A percentile compares a stretch with the other conserved stretches of the same genome.
Conservation (phyloP, 2,113 vertebrate genomes). For the Crotalus tigris region DNA sequence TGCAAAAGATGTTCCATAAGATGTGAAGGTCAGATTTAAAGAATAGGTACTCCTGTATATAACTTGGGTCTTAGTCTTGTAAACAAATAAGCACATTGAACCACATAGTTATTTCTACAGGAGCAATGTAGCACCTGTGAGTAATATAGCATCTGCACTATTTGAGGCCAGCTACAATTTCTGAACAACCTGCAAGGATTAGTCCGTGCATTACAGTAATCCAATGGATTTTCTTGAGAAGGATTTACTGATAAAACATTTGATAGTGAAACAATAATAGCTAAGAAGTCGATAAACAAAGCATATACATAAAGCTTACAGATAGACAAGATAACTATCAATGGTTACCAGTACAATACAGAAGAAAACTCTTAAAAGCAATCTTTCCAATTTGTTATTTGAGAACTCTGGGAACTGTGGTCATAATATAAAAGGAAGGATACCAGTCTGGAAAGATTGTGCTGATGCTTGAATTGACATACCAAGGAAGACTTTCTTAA, state of each 20-base stretch:
- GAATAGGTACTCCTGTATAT: too few relatives aligned
- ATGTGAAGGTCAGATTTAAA: too few relatives aligned
- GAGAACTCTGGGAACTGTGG: neutral
- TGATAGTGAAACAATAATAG: neutral
- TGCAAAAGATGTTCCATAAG: neutral
- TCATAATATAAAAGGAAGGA: neutral
- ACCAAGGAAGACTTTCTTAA: neutral
- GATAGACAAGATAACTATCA: neutral
- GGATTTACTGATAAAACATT: neutral
- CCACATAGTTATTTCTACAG: neutral
- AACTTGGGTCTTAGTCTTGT: too few relatives aligned
- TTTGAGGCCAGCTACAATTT: neutral
- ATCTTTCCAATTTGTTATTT: neutral
- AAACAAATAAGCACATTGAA: neutral
- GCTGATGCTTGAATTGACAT: neutral
- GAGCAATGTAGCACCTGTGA: neutral
- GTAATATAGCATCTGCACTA: neutral
- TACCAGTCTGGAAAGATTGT: neutral
- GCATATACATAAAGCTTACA: neutral
- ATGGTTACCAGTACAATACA: neutral
- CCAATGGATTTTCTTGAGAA: neutral
- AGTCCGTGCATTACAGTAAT: neutral
- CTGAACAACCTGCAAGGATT: neutral
- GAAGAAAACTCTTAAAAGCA: neutral
- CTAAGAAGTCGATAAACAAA: neutral